Evolutionary conservation across 2,797 vertebrate species (phyloP), one percentile per base, ranked within the genome.

Genomic region (Rhinogobio ventralis): DNA sequence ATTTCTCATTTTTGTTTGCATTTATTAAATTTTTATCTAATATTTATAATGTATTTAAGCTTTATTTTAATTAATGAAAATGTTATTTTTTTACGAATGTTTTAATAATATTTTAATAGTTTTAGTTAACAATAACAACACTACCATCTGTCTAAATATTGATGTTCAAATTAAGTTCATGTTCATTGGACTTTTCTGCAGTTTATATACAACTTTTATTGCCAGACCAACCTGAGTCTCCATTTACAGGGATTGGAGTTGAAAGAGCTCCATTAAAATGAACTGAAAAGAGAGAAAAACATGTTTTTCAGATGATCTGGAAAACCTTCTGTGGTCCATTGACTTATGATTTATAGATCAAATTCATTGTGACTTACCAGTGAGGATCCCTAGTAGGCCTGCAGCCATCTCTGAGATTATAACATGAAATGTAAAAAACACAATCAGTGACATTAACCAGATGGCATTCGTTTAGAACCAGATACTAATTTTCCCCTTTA

Each of bases 171-270:
- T 19, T 51, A 72, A 33, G 14, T 42, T 30, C 30, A 57, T 55
- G 11, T 23, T 10, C 57, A 64, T 30, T 64, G 20, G 20, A 30
- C 14, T 20, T 73, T 19, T 28, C 25, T 30, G 15, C 39, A 30
- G 60, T 49, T 66, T 64, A 42, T 42, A 7, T 25, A 49, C 8
- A 39, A 20, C 7, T 45, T 55, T 20, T 45, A 71, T 15, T 23
- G 51, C 6, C 17, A 39, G 49, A 82, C 87, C 79, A 71, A 90
- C 89, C 85, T 80, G 81, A 85, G 74, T 86, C 68, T 84, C 7
- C 64, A 39, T 74, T 64, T 71, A 10, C 76, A 72, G 85, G 81
- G 8, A 62, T 60, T 10, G 71, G 19, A 13, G 88, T 90, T 1
- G 82, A 60, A 23, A 28, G 20, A 57, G 14, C 68, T 80, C 4